Evolutionary conservation across 2,113 vertebrate species (phyloP), one percentile per base, ranked within the genome.

Genomic region (Pedetes capensis): DNA sequence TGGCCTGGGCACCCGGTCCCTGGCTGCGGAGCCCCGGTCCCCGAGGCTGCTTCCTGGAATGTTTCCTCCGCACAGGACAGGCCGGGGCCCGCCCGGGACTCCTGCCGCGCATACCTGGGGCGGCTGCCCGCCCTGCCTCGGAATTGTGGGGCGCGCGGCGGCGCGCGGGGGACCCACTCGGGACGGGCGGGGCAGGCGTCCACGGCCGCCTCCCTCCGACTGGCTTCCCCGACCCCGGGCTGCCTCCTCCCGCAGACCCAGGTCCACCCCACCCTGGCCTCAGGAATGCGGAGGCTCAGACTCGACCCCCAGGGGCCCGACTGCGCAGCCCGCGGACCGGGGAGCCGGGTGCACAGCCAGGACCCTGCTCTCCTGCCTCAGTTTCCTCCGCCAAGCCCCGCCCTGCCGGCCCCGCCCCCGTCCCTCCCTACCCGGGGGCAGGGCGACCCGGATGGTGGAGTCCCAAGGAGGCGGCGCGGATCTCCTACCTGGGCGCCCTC

Each of bases 301-400:
- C 18, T 42, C 39, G 23, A 5, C 10, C 61, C 22, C 51, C 17
- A 14, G 25, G 3, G 69, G 64, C 53, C 11, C 32, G 68, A 63
- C 12, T 25, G 51, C 83, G 0, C 82, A 66, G 53, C 53, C 53
- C 63, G 12, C 8, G 18, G n/a, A 39, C 4, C 14, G 22, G 42
- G 63, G 5, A 34, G 2, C 27, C 0, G 5, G 25, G 27, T 11
- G 59, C 57, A 8, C 0, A 0, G 51, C 61, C 3, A 25, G 10
- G 39, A 49, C 72, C 2, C 37, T 17, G 32, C 57, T 14, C 92
- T 68, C 82, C 87, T 97, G 97, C 97, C 97, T 97, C 97, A 97
- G 97, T 97, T 97, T 97, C 96, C 97, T 96, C 92, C 69, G 85
- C 96, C 96, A 94, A 89, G 95, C 93, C 80, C 97, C 97, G 96